Base-by-base conservation (phyloP, 37 sponge, comb jelly and placozoan species). In the Eunapius fragilis region DNA sequence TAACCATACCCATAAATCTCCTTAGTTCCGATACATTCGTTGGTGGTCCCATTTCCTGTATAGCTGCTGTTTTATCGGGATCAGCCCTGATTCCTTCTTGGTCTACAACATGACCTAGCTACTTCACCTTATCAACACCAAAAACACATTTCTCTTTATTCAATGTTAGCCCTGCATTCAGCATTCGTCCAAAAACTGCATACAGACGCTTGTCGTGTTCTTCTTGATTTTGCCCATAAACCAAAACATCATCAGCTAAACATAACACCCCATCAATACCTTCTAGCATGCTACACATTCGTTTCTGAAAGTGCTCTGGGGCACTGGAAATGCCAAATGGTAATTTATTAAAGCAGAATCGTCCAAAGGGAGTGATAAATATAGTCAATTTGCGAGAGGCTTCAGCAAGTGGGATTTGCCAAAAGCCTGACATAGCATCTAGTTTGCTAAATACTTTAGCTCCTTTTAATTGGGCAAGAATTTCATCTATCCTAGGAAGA, bases 321-420 rank as follows among this genome's bases (percentile, higher is more conserved):
- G 85, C 85, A 77, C 78, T 85, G 28, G 79, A 78, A 30, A 86
- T 86, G 67, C 86, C 86, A 78, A 86, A 86, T 2, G 78, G 86
- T 30, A 86, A 25, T 32, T 78, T 86, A 49, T 86, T 86, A 48
- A 68, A 28, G 25, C 26, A 31, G 38, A 45, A 74, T 50, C 49
- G 34, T n/a, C 77, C 33, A 31, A 75, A 75, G 4, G 76, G 76
- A 27, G 34, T 75, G 7, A 75, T 28, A 75, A 75, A 75, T 28
- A 34, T 75, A 33, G 76, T 75, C 25, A 75, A 33, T 32, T 28
- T 32, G 26, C 6, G n/a, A n/a, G n/a, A n/a, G n/a, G n/a, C n/a
- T n/a, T n/a, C n/a, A n/a, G n/a, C n/a, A 69, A 83, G 84, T 22
- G 84, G 84, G 19, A 83, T 73, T 31, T 83, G 84, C 84, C 84